Evolutionary conservation across 1,140 invertebrate genomes (phyloP).

Genomic region (Aphaenogaster floridana): DNA sequence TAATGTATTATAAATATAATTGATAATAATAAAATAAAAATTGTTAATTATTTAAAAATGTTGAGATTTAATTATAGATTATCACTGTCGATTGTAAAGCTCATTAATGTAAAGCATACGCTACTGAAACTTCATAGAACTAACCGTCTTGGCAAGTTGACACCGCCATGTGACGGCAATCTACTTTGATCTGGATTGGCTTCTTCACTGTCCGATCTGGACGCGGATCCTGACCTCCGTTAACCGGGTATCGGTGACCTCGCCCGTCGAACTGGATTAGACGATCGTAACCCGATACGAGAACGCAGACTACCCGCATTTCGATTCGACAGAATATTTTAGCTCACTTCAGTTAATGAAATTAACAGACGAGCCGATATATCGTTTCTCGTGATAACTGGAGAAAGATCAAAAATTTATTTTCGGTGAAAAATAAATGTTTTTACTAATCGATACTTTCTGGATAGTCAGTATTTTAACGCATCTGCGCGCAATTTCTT

Average conservation of each 20-base stretch:
- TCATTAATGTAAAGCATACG: not conserved
- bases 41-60: not conserved
- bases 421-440: not conserved
- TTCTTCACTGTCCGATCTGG: constrained; percentile 69
- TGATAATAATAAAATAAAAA: not conserved
- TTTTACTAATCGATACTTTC: not conserved
- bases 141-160: constrained; percentile 1
- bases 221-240: constrained; percentile 79
- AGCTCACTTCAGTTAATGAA: not conserved
- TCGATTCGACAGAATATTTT: constrained; percentile 4
- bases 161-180: constrained; percentile 63
- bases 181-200: constrained; percentile 78
- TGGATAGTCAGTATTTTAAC: not conserved
- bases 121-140: constrained; percentile 9
- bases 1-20: not conserved
- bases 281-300: constrained; percentile 1
- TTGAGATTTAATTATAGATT: not conserved
- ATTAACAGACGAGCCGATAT: not conserved
- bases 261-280: constrained; percentile 51
- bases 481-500: not conserved
- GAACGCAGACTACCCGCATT: not conserved
- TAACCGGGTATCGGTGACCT: constrained; percentile 77
- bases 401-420: not conserved
- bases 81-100: not conserved
- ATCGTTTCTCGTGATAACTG: not conserved